These are phyloP conservation scores for Erebia ligea DNA, from an alignment of 2,888 invertebrate species.

Conservation along the genomic window DNA sequence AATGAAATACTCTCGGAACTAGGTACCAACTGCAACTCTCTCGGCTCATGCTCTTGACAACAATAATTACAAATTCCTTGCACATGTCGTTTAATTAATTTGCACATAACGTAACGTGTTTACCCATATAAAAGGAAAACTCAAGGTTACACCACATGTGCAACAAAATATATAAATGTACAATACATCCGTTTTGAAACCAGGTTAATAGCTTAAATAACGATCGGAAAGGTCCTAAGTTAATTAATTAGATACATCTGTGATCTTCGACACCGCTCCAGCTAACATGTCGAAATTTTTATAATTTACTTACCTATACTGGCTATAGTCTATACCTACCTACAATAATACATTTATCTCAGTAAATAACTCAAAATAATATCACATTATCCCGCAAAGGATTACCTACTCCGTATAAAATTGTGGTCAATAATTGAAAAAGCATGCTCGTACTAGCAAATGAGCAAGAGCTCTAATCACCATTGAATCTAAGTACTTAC, in stretches of 20 bases:
- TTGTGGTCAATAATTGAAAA: background rate
- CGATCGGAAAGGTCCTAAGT: constrained; percentile 30
- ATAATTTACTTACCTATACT: no score
- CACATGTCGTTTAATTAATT: constrained; percentile 34
- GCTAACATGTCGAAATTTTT: background rate
- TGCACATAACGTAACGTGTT: constrained; percentile 40
- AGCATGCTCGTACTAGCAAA: background rate
- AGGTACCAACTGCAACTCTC: background rate
- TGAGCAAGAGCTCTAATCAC: no score
- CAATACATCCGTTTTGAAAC: constrained; percentile 41
- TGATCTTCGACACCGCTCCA: background rate
- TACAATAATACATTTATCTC: no score
- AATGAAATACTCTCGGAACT: background rate
- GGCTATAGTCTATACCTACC: no score
- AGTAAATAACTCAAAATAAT: no score
- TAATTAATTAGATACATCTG: constrained; percentile 1
- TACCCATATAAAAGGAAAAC: constrained; percentile 45
- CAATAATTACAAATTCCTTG: constrained; percentile 30
- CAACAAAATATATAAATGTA: constrained; percentile 19
- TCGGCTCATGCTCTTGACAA: constrained; percentile 17
- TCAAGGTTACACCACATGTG: constrained; percentile 37
- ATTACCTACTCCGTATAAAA: background rate
- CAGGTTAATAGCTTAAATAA: constrained; percentile 39
- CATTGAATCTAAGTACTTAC: no score
- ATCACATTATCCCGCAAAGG: no score